These are phyloP conservation scores for Nansenia antarctica DNA, from an alignment of 2,113 vertebrate species.

Conservation along the genomic window DNA sequence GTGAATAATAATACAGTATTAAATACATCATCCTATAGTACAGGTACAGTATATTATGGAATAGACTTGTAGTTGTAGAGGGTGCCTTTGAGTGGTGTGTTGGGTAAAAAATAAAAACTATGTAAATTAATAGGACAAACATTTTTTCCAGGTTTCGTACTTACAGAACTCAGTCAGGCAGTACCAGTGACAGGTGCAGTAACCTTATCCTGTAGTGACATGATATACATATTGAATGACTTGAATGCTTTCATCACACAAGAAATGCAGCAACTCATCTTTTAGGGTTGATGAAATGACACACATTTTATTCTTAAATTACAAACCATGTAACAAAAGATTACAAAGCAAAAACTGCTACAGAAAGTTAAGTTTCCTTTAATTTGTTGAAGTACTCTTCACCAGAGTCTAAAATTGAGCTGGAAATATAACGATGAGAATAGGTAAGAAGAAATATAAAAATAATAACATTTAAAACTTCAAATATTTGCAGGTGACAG, in stretches of 20 bases:
- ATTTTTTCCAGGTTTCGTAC: not conserved
- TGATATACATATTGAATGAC: not conserved
- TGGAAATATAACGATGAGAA: slow-evolving; percentile 26
- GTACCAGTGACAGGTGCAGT: too few species aligned
- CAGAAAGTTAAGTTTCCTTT: slow-evolving; percentile 47
- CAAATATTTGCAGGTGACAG: slow-evolving; percentile 37
- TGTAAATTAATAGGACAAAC: not conserved
- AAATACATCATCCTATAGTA: not conserved
- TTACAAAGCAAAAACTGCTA: slow-evolving; percentile 60
- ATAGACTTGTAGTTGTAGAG: not conserved
- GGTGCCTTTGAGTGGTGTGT: not conserved
- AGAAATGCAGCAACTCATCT: slow-evolving; percentile 1
- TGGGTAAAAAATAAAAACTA: not conserved
- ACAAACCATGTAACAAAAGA: slow-evolving; percentile 62
- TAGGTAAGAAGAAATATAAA: slow-evolving; percentile 55
- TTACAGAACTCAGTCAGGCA: not conserved
- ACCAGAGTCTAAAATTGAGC: slow-evolving; percentile 50
- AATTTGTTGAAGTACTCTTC: slow-evolving; percentile 58
- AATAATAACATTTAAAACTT: slow-evolving; percentile 40
- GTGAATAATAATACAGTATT: not conserved
- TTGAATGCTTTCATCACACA: not conserved
- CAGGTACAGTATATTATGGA: not conserved
- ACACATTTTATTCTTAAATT: slow-evolving; percentile 70
- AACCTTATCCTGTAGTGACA: too few species aligned
- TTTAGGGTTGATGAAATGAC: slow-evolving; percentile 62